Conservation (phyloP, 2,113 vertebrate species). For the Hypanus sabinus region DNA sequence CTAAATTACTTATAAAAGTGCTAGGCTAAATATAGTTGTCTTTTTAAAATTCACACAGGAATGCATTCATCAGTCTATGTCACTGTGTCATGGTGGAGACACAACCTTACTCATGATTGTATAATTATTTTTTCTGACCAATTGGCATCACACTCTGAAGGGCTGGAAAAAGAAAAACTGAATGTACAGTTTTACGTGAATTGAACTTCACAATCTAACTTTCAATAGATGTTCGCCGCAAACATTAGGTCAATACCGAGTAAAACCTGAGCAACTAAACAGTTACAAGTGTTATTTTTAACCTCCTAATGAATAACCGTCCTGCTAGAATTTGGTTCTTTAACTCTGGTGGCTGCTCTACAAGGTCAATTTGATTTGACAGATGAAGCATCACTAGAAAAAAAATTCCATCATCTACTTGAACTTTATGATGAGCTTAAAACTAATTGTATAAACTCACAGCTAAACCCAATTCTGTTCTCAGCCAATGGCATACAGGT, state of each 20-base stretch:
- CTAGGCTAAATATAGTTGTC: neutral
- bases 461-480: neutral
- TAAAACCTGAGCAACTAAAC: neutral
- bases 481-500: neutral
- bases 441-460: neutral
- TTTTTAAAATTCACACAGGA: constrained; percentile 6
- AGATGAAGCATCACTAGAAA: neutral
- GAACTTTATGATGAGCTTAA: neutral
- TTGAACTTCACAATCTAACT: neutral
- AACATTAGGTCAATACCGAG: neutral
- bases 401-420: neutral
- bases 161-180: neutral
- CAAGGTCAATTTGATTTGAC: neutral
- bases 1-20: neutral
- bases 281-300: neutral
- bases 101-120: neutral
- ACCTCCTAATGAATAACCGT: neutral
- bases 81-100: neutral
- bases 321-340: neutral
- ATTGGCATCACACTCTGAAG: neutral
- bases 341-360: neutral
- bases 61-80: constrained; percentile 11
- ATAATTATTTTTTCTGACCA: neutral
- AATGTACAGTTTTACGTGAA: neutral
- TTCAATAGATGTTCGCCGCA: neutral